A percentile compares a stretch with the other conserved stretches of the same genome.
These are phyloP conservation scores for Macheiramphus alcinus DNA, from an alignment of 2,113 vertebrate species.

Conservation along the genomic window DNA sequence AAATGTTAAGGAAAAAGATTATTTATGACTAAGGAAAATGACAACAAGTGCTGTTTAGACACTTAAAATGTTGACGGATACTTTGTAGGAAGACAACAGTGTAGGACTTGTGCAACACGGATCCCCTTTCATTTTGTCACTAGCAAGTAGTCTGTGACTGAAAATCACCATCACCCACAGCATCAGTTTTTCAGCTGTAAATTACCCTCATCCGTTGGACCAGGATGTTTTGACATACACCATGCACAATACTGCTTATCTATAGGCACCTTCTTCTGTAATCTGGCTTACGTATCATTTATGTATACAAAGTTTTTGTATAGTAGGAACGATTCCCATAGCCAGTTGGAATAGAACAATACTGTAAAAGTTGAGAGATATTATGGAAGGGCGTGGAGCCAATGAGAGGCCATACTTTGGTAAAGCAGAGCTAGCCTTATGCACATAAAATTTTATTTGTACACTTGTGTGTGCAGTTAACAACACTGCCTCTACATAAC, in stretches of 20 bases:
- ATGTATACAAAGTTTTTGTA: background rate
- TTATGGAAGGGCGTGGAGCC: background rate
- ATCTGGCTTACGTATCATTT: background rate
- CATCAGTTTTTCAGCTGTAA: background rate
- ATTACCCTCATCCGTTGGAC: fast-evolving
- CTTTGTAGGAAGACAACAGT: background rate
- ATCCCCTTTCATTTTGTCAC: background rate
- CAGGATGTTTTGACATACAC: background rate
- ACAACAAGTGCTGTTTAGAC: background rate
- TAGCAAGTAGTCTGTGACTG: background rate
- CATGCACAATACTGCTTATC: background rate
- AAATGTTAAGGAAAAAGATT: background rate
- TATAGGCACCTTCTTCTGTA: background rate
- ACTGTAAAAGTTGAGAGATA: background rate
- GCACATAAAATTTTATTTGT: background rate
- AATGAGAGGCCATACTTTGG: background rate
- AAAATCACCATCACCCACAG: background rate
- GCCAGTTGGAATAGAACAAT: background rate
- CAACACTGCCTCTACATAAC: background rate
- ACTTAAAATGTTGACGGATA: background rate
- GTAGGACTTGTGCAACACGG: background rate
- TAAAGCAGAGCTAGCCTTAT: background rate
- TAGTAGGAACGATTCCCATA: background rate
- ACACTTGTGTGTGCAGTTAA: background rate
- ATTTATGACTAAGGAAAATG: background rate